These are phyloP conservation scores for Amphiduros pacificus DNA, from an alignment of 2,888 invertebrate species.

Conservation along the genomic window DNA sequence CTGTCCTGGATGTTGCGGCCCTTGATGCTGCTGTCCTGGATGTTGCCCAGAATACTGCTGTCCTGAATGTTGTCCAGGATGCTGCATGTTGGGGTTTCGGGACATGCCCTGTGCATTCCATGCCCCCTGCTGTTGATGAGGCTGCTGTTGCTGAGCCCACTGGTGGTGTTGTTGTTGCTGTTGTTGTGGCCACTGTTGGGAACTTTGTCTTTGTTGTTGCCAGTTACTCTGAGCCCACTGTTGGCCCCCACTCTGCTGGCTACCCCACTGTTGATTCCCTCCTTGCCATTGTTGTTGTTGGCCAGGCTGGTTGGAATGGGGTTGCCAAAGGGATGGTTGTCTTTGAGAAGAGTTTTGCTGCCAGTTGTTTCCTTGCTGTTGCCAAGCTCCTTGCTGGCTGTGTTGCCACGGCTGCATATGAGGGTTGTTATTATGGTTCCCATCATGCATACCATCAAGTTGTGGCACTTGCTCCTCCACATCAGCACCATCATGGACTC, in stretches of 20 bases:
- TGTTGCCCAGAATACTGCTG: background rate
- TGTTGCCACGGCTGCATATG: too few species aligned
- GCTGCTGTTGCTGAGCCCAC: background rate
- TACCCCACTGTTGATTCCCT: background rate
- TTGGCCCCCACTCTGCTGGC: background rate
- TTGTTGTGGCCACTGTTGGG: background rate
- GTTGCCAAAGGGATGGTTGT: too few species aligned
- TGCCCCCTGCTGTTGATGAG: background rate
- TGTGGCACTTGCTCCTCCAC: too few species aligned
- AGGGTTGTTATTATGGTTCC: too few species aligned
- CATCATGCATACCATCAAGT: too few species aligned
- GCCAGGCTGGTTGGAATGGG: too few species aligned
- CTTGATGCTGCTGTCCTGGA: background rate
- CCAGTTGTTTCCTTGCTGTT: background rate
- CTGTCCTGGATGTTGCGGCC: background rate
- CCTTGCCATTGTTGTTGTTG: background rate
- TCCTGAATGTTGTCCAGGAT: background rate
- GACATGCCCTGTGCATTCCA: background rate
- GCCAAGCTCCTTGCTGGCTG: background rate
- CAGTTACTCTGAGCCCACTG: background rate
- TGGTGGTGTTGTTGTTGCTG: background rate
- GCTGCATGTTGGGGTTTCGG: background rate
- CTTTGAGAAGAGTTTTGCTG: too few species aligned
- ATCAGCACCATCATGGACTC: too few species aligned
- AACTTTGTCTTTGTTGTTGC: background rate